phyloP scores from a whole-genome alignment of 2,797 vertebrate genomes.

The Triplophysa yarkandensis region DNA sequence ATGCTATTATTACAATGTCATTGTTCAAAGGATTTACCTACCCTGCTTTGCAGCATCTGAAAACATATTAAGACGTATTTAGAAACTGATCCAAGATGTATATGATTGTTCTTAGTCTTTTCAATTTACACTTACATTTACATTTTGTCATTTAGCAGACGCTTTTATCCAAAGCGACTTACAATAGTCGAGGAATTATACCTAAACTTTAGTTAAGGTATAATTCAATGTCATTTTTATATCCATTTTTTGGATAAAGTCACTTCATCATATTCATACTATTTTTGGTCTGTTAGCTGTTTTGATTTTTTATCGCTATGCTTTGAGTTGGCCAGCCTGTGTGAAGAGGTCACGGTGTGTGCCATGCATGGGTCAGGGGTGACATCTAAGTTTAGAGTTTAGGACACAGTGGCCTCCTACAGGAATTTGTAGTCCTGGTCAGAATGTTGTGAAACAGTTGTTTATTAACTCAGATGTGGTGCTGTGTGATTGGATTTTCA shows the following conservation, averaged over 20 bases:
- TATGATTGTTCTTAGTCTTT: too few species aligned
- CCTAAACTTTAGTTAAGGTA: background rate
- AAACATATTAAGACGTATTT: too few species aligned
- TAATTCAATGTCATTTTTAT: background rate
- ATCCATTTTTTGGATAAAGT: too few species aligned
- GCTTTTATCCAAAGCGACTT: too few species aligned
- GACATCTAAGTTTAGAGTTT: slow-evolving; percentile 11
- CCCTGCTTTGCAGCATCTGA: too few species aligned
- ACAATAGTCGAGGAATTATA: too few species aligned
- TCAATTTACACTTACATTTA: too few species aligned
- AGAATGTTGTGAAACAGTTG: background rate
- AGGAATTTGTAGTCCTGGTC: background rate
- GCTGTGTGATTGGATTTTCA: background rate
- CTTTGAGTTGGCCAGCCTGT: background rate
- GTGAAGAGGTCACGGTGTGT: slow-evolving; percentile 2
- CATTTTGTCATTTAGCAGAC: too few species aligned
- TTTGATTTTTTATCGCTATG: background rate
- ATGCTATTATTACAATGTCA: too few species aligned
- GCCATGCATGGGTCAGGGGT: background rate
- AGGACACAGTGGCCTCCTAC: background rate
- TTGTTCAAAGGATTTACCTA: too few species aligned
- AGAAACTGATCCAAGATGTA: too few species aligned
- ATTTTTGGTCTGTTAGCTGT: background rate
- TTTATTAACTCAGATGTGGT: background rate
- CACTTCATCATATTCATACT: background rate